A percentile compares a stretch with the other conserved stretches of the same genome.
Conservation (phyloP, 2,113 vertebrate species). For the Gasterosteus aculeatus region DNA sequence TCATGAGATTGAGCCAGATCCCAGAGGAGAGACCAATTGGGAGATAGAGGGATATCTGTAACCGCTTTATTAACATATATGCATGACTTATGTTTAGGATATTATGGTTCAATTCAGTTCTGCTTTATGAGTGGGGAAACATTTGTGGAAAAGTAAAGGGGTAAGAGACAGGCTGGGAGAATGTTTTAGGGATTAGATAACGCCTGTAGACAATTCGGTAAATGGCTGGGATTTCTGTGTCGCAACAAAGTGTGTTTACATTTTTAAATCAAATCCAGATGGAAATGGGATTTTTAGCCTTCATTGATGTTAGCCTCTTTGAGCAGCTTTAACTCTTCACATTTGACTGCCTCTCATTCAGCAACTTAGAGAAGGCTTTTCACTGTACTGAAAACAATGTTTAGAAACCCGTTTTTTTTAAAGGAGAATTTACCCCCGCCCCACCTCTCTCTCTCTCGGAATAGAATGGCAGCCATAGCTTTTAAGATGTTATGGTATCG, state of each 20-base stretch:
- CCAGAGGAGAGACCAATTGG: constrained; percentile 55
- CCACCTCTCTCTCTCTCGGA: background rate
- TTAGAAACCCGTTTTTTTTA: background rate
- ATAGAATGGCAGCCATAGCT: background rate
- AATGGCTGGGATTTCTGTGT: constrained; percentile 53
- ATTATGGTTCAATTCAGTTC: constrained; percentile 65
- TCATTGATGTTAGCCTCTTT: constrained; percentile 60
- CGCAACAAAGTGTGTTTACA: constrained; percentile 70
- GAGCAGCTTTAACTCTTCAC: constrained; percentile 64
- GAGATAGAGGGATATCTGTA: constrained; percentile 63
- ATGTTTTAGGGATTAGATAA: constrained; percentile 49
- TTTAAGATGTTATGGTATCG: background rate
- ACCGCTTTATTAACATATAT: constrained; percentile 46
- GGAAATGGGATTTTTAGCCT: constrained; percentile 62
- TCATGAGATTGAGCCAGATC: constrained; percentile 70
- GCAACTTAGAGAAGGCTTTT: constrained; percentile 42
- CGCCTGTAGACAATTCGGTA: constrained; percentile 51
- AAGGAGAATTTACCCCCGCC: background rate
- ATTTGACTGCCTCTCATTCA: constrained; percentile 53
- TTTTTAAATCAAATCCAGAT: constrained; percentile 76
- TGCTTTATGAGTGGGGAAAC: constrained; percentile 39
- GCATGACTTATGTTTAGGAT: constrained; percentile 56
- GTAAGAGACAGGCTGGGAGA: background rate
- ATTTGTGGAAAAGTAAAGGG: background rate
- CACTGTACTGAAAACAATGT: constrained; percentile 2